Conservation (phyloP, 2,113 vertebrate species). For the Istiophorus platypterus region DNA sequence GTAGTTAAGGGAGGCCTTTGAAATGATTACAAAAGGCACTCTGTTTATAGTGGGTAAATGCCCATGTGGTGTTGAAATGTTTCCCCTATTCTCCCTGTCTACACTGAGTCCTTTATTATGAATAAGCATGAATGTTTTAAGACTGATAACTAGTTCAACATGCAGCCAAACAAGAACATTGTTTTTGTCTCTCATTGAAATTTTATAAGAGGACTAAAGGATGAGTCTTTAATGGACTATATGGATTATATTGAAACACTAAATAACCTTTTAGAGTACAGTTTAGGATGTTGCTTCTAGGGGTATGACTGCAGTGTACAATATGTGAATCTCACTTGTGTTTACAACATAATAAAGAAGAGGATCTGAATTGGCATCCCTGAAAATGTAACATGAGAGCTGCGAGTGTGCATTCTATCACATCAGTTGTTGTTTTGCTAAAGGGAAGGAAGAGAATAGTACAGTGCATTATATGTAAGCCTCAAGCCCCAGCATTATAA, state of each 20-base stretch:
- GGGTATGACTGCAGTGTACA: neutral
- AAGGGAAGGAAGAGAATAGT: neutral
- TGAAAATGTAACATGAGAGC: neutral
- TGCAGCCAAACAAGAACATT: constrained; percentile 59
- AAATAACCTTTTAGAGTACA: constrained; percentile 43
- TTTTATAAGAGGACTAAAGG: constrained; percentile 44
- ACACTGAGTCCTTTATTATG: constrained; percentile 57
- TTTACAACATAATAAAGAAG: constrained; percentile 27
- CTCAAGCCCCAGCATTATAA: neutral
- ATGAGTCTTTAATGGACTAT: constrained; percentile 46
- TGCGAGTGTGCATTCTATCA: neutral
- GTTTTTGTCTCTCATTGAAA: constrained; percentile 53
- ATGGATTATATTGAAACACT: constrained; percentile 54
- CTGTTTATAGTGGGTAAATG: constrained; percentile 58
- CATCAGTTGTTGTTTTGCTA: neutral
- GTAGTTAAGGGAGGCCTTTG: constrained; percentile 35
- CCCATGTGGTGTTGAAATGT: constrained; percentile 61
- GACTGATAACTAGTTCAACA: constrained; percentile 65
- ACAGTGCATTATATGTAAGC: neutral
- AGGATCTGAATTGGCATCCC: neutral
- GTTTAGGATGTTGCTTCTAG: neutral
- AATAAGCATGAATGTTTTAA: constrained; percentile 76
- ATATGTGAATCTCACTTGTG: neutral
- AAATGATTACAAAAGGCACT: constrained; percentile 54
- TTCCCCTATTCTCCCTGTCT: constrained; percentile 24